Conservation (phyloP, 2,888 invertebrate species). For the Deroplatys truncata region DNA sequence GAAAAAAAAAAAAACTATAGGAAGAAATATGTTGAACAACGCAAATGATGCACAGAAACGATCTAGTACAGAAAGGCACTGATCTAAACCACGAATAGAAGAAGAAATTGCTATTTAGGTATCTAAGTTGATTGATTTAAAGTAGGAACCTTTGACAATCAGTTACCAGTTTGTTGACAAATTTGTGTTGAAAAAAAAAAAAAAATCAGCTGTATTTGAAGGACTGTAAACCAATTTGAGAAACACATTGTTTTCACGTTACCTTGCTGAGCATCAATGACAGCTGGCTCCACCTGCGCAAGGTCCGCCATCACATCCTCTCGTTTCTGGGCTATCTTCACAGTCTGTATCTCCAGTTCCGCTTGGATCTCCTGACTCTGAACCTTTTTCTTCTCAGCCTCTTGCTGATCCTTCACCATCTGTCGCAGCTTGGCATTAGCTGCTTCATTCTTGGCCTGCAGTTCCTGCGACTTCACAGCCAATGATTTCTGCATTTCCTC, state of each 20-base stretch:
- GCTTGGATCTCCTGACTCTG: slow-evolving; percentile 96
- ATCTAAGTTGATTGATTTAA: no score
- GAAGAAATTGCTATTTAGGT: no score
- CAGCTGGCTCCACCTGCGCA: slow-evolving; percentile 97
- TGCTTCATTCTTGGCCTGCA: slow-evolving; percentile 96
- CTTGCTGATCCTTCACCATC: slow-evolving; percentile 99
- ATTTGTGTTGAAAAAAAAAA: no score
- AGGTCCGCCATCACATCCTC: slow-evolving; percentile 94
- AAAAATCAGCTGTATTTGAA: no score
- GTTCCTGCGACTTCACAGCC: slow-evolving; percentile 90
- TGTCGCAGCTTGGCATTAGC: slow-evolving; percentile 98
- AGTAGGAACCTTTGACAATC: no score
- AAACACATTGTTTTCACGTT: slow-evolving; percentile 35
- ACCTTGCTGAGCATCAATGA: slow-evolving; percentile 97
- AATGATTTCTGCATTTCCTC: slow-evolving; percentile 99
- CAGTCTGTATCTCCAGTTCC: slow-evolving; percentile 71
- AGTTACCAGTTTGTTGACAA: no score
- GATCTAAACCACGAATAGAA: no score
- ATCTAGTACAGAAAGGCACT: no score
- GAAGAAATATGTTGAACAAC: no score
- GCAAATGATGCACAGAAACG: no score
- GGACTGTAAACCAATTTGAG: no score
- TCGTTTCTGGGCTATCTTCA: slow-evolving; percentile 90
- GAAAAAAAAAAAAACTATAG: no score
- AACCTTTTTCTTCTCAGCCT: slow-evolving; percentile 98